Evolutionary conservation across 2,797 vertebrate genomes (phyloP).

Genomic region (Poliocrania exsul): DNA sequence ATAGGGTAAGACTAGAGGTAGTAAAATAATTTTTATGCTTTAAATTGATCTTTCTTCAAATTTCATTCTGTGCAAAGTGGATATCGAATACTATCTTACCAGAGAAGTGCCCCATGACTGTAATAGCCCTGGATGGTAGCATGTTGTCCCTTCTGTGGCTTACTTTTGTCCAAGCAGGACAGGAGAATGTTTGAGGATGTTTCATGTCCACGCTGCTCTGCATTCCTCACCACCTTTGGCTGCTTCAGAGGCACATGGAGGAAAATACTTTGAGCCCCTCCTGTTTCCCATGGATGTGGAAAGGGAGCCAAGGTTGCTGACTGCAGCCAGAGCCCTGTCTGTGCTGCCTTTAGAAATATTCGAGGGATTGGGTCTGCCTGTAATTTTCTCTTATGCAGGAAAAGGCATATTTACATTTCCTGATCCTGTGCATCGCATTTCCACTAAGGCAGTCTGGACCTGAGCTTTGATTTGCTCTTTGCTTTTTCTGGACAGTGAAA

Average conservation of each 20-base stretch:
- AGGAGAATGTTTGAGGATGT: background rate
- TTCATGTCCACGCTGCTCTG: accelerated
- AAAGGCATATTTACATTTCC: background rate
- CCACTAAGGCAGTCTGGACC: background rate
- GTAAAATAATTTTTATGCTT: background rate
- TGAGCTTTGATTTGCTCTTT: background rate
- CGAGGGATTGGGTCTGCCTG: background rate
- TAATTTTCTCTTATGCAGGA: background rate
- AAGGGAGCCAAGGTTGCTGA: background rate
- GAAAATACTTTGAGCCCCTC: background rate
- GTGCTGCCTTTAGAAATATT: background rate
- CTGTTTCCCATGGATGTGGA: background rate
- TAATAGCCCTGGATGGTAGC: background rate
- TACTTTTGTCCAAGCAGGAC: background rate
- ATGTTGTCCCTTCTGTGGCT: background rate
- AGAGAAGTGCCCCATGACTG: background rate
- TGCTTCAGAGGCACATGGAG: background rate
- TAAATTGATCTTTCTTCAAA: background rate
- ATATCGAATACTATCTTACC: background rate
- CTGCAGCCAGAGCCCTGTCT: background rate
- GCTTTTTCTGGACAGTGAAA: background rate
- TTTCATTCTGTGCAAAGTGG: background rate
- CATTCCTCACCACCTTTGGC: background rate
- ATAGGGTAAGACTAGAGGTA: background rate
- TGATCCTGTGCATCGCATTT: background rate